phyloP scores from a whole-genome alignment of 1,140 invertebrate species.

The Scaptodrosophila lebanonensis region DNA sequence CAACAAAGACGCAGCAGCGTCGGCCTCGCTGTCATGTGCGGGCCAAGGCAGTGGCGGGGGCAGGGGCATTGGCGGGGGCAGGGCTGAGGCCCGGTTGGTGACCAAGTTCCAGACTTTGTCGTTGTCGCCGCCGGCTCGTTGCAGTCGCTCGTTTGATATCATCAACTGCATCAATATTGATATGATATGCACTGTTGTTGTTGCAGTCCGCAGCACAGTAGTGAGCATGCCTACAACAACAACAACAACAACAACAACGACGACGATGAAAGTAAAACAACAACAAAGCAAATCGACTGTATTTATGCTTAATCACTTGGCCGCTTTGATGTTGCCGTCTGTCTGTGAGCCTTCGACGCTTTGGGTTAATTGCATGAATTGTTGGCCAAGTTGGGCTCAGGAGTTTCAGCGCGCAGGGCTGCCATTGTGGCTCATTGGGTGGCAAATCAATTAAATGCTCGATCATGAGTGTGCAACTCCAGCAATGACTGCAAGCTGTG shows the following conservation, averaged over 20 bases:
- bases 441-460: slow-evolving; percentile 73
- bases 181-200: not conserved
- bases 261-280: slow-evolving; percentile 6
- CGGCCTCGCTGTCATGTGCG: slow-evolving; percentile 14
- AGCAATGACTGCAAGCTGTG: no score
- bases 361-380: slow-evolving; percentile 54
- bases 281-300: slow-evolving; percentile 60
- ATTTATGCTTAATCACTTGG: slow-evolving; percentile 66
- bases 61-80: not conserved
- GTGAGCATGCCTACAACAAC: not conserved
- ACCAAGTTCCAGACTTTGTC: no score
- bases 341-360: slow-evolving; percentile 31
- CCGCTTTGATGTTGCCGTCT: slow-evolving; percentile 49
- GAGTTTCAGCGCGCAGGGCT: no score
- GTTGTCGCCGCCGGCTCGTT: no score
- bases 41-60: slow-evolving; percentile 3
- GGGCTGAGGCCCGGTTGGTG: no score
- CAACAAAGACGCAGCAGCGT: slow-evolving; percentile 33
- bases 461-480: no score
- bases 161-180: no score
- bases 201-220: not conserved
- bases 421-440: slow-evolving; percentile 72
- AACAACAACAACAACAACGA: not conserved
- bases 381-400: slow-evolving; percentile 36
- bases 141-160: no score